Percentiles rank a stretch among this genome's conserved stretches.
Conservation (phyloP, 2,113 vertebrate genomes). For the Podarcis raffonei region DNA sequence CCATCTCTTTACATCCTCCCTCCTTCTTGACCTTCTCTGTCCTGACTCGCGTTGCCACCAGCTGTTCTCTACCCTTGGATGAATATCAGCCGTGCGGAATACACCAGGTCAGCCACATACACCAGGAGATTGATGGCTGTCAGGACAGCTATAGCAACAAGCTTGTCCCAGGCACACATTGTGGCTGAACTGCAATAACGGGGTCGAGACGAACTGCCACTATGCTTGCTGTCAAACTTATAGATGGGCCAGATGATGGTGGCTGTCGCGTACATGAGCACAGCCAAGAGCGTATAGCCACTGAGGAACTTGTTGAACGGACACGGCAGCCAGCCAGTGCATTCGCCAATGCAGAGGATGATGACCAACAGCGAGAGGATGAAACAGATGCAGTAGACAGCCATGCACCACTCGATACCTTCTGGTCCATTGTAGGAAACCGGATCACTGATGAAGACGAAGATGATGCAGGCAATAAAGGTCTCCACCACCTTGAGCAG, state of each 20-base stretch:
- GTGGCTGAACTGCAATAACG: fast-evolving
- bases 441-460: constrained; percentile 82
- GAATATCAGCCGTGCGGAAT: constrained; percentile 85
- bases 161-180: constrained; percentile 81
- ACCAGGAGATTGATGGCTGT: constrained; percentile 85
- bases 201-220: constrained; percentile 17
- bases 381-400: constrained; percentile 91
- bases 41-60: fast-evolving
- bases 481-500: constrained; percentile 91
- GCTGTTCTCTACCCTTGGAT: constrained; percentile 72
- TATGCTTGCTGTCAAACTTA: constrained; percentile 78
- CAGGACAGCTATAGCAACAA: constrained; percentile 80
- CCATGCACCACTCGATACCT: constrained; percentile 84
- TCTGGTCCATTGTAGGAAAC: constrained; percentile 60
- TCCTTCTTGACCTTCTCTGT: not conserved
- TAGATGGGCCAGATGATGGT: constrained; percentile 90
- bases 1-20: not conserved
- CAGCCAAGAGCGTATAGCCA: constrained; percentile 81
- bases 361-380: constrained; percentile 84
- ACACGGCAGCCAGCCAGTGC: constrained; percentile 83
- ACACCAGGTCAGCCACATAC: constrained; percentile 85
- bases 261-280: constrained; percentile 81
- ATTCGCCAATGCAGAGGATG: constrained; percentile 85
- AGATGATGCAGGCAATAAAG: constrained; percentile 89
- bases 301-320: constrained; percentile 87